Conservation (phyloP, 2,888 invertebrate species). For the Conchocele bisecta region DNA sequence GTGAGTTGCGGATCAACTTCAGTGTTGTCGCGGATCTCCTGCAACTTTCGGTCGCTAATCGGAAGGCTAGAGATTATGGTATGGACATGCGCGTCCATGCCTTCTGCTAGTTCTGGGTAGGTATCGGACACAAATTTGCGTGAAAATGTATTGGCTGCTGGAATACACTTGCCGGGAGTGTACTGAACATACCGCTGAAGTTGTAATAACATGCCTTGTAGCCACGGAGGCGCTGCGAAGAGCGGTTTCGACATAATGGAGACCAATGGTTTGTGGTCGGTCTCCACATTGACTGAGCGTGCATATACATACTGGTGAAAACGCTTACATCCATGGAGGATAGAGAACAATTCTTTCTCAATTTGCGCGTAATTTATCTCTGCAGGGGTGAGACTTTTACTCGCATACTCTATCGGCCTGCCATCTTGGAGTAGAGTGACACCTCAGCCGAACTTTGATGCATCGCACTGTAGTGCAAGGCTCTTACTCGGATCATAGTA, state of each 20-base stretch:
- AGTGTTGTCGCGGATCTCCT: slow-evolving; percentile 7
- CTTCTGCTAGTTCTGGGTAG: no score
- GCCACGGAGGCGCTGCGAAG: slow-evolving; percentile 2
- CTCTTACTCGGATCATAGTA: slow-evolving; percentile 46
- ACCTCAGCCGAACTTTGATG: slow-evolving; percentile 38
- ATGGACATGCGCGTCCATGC: no score
- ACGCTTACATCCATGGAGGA: slow-evolving; percentile 11
- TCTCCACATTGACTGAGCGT: slow-evolving; percentile 20
- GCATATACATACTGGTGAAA: slow-evolving; percentile 30
- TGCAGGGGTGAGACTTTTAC: neutral
- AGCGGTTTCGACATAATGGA: slow-evolving; percentile 36
- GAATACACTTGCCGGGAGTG: slow-evolving; percentile 23
- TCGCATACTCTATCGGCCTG: slow-evolving; percentile 10
- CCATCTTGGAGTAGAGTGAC: slow-evolving; percentile 14
- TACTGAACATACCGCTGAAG: slow-evolving; percentile 31
- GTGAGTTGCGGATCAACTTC: slow-evolving; percentile 2
- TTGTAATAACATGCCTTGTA: slow-evolving; percentile 48
- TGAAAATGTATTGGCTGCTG: slow-evolving; percentile 37
- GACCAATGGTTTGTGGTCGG: slow-evolving; percentile 40
- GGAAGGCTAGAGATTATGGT: no score
- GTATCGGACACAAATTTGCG: slow-evolving; percentile 19
- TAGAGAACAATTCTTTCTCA: slow-evolving; percentile 30
- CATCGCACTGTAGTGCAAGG: slow-evolving; percentile 55
- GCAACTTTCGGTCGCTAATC: slow-evolving; percentile 20
- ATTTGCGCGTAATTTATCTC: slow-evolving; percentile 29